phyloP scores from a whole-genome alignment of 2,797 vertebrate genomes.

The Scyliorhinus canicula region DNA sequence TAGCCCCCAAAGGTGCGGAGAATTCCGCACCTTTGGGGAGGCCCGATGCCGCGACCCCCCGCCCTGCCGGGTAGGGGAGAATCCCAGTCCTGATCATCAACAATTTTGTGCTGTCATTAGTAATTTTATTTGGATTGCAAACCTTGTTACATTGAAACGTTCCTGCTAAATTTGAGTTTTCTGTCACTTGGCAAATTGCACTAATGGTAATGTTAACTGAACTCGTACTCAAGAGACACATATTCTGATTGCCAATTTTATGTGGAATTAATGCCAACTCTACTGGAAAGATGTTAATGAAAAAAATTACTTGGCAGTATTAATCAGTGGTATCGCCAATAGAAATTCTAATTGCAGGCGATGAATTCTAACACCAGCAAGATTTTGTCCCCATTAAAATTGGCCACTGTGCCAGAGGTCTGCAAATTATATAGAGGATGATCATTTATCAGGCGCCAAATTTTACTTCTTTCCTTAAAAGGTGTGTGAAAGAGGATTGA shows the following conservation, averaged over 20 bases:
- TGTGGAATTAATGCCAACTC: neutral
- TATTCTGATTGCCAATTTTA: neutral
- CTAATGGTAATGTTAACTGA: neutral
- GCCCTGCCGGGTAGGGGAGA: too few relatives aligned
- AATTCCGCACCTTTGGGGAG: too few relatives aligned
- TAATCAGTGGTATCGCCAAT: neutral
- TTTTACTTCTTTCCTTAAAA: neutral
- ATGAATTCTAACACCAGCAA: neutral
- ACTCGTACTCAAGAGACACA: neutral
- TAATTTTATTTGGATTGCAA: neutral
- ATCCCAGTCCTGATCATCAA: neutral
- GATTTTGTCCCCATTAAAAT: neutral
- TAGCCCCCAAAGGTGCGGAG: too few relatives aligned
- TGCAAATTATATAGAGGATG: neutral
- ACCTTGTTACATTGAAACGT: neutral
- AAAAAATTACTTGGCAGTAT: neutral
- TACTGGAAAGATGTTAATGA: neutral
- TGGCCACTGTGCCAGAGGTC: neutral
- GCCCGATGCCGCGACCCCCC: too few relatives aligned
- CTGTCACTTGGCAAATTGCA: neutral
- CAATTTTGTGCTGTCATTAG: neutral
- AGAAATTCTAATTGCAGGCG: neutral
- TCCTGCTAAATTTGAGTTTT: neutral
- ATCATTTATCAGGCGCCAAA: neutral
- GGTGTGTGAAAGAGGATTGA: neutral